These are phyloP conservation scores for Rhinella marina DNA, from an alignment of 2,797 vertebrate species.

Conservation along the genomic window DNA sequence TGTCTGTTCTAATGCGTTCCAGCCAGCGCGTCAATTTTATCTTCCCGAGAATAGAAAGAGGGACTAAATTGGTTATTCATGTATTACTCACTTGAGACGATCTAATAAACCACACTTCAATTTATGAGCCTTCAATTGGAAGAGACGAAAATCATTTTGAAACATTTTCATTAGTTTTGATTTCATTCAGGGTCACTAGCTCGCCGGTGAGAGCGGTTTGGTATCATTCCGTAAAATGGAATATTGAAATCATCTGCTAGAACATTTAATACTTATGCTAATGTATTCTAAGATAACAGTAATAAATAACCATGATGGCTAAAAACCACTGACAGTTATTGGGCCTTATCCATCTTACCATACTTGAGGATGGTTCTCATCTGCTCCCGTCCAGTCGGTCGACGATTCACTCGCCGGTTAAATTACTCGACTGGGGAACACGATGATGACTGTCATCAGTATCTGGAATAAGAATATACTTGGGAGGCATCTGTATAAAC, in stretches of 20 bases:
- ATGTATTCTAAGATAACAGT: conserved; percentile 65
- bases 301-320: conserved; percentile 64
- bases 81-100: conserved; percentile 55
- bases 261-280: conserved; percentile 63
- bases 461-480: conserved; percentile 40
- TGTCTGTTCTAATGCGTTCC: conserved; percentile 31
- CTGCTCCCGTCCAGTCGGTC: conserved; percentile 32
- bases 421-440: conserved; percentile 26
- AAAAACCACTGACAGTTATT: conserved; percentile 54
- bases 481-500: conserved; percentile 34
- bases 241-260: conserved; percentile 60
- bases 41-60: conserved; percentile 34
- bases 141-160: conserved; percentile 51
- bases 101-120: conserved; percentile 58
- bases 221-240: conserved; percentile 63
- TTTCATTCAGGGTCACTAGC: conserved; percentile 58
- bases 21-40: conserved; percentile 21
- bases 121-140: conserved; percentile 54
- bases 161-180: conserved; percentile 57
- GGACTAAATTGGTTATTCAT: conserved; percentile 52
- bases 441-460: conserved; percentile 49
- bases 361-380: conserved; percentile 45
- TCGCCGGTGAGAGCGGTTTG: conserved; percentile 54
- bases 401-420: background rate
- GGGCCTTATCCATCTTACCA: conserved; percentile 49